Evolutionary conservation across 2,888 invertebrate species (phyloP).

Genomic region (Argyresthia albistria): DNA sequence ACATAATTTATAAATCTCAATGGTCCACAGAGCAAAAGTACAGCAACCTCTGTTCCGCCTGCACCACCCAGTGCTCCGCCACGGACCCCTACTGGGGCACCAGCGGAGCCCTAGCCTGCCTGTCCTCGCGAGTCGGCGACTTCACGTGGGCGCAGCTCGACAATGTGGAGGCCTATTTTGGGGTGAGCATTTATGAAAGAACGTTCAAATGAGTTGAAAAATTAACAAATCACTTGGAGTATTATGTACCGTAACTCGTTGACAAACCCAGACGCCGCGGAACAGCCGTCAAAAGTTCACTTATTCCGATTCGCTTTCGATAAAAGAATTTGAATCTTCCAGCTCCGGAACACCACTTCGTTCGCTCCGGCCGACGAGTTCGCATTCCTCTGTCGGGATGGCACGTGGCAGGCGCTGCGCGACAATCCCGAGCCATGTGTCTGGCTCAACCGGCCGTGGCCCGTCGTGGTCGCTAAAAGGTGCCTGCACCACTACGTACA

Average conservation of each 20-base stretch:
- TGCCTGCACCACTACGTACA: conserved; percentile 23
- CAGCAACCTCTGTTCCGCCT: conserved; percentile 80
- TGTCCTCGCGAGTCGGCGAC: conserved; percentile 84
- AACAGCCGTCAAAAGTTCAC: no score
- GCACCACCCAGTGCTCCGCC: conserved; percentile 75
- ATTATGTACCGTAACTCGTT: no score
- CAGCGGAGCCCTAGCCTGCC: conserved; percentile 84
- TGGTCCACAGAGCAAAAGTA: conserved; percentile 59
- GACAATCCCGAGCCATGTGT: conserved; percentile 75
- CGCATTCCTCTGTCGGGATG: conserved; percentile 84
- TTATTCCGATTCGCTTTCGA: no score
- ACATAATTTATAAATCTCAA: conserved; percentile 3
- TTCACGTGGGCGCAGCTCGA: conserved; percentile 86
- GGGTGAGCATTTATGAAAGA: conserved; percentile 42
- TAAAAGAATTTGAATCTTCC: no score
- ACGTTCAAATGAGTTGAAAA: neutral
- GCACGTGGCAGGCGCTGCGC: conserved; percentile 72
- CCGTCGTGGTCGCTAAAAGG: conserved; percentile 79
- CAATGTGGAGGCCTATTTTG: conserved; percentile 78
- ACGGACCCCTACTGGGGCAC: conserved; percentile 88
- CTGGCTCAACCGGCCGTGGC: conserved; percentile 87
- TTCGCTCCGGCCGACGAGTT: conserved; percentile 40
- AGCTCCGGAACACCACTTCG: conserved; percentile 16
- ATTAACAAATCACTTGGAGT: neutral
- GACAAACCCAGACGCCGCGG: no score